A percentile compares a stretch with the other conserved stretches of the same genome.
Evolutionary conservation across 2,888 invertebrate genomes (phyloP).

Genomic region (Neocrepidodera transversa): DNA sequence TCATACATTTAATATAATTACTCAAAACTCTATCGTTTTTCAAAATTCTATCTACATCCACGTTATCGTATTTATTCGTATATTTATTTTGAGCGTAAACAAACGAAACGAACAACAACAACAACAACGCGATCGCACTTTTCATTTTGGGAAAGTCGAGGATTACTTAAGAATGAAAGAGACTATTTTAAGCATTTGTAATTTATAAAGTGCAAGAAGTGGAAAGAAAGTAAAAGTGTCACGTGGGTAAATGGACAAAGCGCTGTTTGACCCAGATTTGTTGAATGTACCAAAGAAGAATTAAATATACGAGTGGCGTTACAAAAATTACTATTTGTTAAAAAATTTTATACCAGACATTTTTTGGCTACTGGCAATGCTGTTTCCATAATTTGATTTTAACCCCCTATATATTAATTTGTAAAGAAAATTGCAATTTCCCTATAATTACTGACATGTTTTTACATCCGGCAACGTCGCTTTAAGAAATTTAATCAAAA

Average conservation of each 20-base stretch:
- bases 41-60: conserved; percentile 72
- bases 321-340: too few relatives aligned
- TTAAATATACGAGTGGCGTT: conserved; percentile 1
- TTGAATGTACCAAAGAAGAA: conserved; percentile 3
- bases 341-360: too few relatives aligned
- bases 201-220: conserved; percentile 43
- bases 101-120: conserved; percentile 25
- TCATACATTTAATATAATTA: conserved; percentile 71
- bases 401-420: too few relatives aligned
- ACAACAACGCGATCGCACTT: conserved; percentile 16
- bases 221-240: conserved; percentile 51
- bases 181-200: conserved; percentile 21
- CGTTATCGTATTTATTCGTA: conserved; percentile 73
- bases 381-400: too few relatives aligned
- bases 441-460: too few relatives aligned
- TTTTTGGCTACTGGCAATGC: too few relatives aligned
- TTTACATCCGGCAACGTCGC: too few relatives aligned
- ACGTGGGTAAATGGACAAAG: conserved; percentile 35
- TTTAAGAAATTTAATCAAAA: too few relatives aligned
- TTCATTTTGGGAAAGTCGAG: conserved; percentile 23
- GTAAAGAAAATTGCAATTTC: too few relatives aligned
- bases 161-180: conserved; percentile 22
- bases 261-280: conserved; percentile 36
- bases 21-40: conserved; percentile 69
- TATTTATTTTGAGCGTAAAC: conserved; percentile 57